phyloP scores from a whole-genome alignment of 2,113 vertebrate species.

The Oostethus manadensis region DNA sequence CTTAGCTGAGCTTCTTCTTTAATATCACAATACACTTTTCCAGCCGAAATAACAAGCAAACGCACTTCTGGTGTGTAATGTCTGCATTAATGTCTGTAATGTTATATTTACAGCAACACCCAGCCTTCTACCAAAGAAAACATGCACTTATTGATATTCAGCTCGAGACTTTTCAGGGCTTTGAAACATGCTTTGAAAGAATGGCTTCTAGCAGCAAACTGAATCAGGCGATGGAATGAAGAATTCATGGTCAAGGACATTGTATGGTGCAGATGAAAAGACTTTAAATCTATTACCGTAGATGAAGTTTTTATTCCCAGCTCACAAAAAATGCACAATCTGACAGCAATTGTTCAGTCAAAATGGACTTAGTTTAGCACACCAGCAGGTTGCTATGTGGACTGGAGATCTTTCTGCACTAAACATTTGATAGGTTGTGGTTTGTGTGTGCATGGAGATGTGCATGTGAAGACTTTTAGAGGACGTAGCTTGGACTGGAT shows the following conservation, averaged over 20 bases:
- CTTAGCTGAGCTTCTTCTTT: not conserved
- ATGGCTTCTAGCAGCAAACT: not conserved
- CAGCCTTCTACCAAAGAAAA: not conserved
- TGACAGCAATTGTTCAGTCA: no score
- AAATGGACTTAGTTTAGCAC: not conserved
- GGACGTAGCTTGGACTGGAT: no score
- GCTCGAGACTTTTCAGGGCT: not conserved
- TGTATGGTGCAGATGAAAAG: constrained; percentile 1
- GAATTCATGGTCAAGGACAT: constrained; percentile 7
- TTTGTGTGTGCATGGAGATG: no score
- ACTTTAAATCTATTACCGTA: not conserved
- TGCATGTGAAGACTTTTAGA: no score
- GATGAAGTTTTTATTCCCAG: not conserved
- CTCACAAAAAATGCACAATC: not conserved
- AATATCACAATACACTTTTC: not conserved
- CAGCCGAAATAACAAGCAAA: not conserved
- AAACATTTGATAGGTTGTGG: no score
- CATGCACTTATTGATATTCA: constrained; percentile 1
- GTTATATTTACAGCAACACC: no score
- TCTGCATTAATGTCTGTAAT: no score
- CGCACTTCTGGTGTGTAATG: no score
- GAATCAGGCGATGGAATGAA: constrained; percentile 7
- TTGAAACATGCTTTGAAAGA: constrained; percentile 4
- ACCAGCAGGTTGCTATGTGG: not conserved
- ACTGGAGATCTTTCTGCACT: not conserved